Conservation (phyloP, 1,140 invertebrate species). For the Eueides isabella region DNA sequence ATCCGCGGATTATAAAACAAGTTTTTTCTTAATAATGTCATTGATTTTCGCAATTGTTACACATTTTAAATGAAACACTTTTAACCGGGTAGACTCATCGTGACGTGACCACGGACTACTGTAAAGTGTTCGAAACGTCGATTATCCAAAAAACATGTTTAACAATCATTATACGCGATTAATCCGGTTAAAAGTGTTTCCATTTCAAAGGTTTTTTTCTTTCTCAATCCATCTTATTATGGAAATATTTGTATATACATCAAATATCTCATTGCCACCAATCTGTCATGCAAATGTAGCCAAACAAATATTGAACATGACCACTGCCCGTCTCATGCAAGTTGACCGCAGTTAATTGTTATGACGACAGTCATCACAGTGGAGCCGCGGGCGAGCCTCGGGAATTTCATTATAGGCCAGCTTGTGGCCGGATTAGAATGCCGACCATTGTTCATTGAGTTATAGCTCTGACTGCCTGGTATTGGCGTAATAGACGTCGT, state of each 20-base stretch:
- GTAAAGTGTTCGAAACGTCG: too few relatives aligned
- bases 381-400: constrained; percentile 44
- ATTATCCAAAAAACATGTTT: too few relatives aligned
- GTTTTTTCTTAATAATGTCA: too few relatives aligned
- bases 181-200: too few relatives aligned
- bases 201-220: too few relatives aligned
- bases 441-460: constrained; percentile 72
- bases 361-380: constrained; percentile 46
- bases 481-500: constrained; percentile 46
- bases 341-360: constrained; percentile 49
- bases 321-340: constrained; percentile 4
- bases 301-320: background rate
- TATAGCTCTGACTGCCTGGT: constrained; percentile 53
- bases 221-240: too few relatives aligned
- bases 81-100: too few relatives aligned
- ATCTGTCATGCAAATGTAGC: background rate
- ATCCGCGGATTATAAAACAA: too few relatives aligned
- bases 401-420: constrained; percentile 71
- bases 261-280: background rate
- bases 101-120: too few relatives aligned
- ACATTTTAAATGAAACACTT: too few relatives aligned
- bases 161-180: too few relatives aligned
- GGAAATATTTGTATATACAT: background rate
- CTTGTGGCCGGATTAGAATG: constrained; percentile 63
- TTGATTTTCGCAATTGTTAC: too few relatives aligned